phyloP scores from a whole-genome alignment of 2,888 invertebrate species.

The Tetragnatha montana region DNA sequence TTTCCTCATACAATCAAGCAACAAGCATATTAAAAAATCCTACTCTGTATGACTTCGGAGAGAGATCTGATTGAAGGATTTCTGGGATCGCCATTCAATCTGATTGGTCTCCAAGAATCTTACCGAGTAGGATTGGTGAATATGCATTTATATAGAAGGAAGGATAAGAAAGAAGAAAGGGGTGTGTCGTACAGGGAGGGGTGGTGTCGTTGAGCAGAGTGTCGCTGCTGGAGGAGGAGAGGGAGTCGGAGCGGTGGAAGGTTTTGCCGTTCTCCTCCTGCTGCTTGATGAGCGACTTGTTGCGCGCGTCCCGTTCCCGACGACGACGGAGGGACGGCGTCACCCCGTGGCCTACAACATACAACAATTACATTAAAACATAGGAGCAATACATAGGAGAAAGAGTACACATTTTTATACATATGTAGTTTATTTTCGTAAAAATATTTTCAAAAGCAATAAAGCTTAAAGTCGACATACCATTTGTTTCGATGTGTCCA shows the following conservation, averaged over 20 bases:
- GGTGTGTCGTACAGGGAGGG: constrained; percentile 37
- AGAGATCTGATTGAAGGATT: too few relatives aligned
- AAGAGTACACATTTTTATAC: too few relatives aligned
- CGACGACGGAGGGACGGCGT: constrained; percentile 87
- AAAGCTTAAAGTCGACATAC: neutral
- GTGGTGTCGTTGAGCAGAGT: constrained; percentile 38
- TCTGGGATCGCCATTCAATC: too few relatives aligned
- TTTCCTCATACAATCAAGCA: too few relatives aligned
- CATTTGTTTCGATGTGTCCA: constrained; percentile 23
- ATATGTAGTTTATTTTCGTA: too few relatives aligned
- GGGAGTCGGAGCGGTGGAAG: constrained; percentile 32
- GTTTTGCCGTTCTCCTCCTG: constrained; percentile 66
- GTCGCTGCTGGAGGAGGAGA: constrained; percentile 48
- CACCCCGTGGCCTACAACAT: constrained; percentile 76
- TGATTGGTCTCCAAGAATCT: too few relatives aligned
- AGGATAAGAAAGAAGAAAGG: neutral
- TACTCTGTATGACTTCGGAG: too few relatives aligned
- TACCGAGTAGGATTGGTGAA: neutral
- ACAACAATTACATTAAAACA: neutral
- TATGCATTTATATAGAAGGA: neutral
- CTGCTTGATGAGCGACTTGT: constrained; percentile 79
- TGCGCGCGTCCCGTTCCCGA: constrained; percentile 88
- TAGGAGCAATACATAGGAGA: neutral
- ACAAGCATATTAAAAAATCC: too few relatives aligned
- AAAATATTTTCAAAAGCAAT: too few relatives aligned